Evolutionary conservation across 2,888 invertebrate genomes (phyloP), one percentile per base, ranked within the genome.

Genomic region (Nezara viridula): DNA sequence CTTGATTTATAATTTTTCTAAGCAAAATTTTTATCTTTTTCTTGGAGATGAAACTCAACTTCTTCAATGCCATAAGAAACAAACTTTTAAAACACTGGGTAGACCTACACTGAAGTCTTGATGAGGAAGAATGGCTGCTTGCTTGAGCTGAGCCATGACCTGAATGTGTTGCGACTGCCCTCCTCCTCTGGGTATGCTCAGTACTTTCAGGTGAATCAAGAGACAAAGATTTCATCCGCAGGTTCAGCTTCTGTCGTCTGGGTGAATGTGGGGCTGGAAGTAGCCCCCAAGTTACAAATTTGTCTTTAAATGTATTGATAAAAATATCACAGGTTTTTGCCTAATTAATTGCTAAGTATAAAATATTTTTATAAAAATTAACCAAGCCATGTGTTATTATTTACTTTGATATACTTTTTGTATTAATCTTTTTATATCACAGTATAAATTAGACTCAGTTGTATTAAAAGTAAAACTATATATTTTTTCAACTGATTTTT

Each of bases 181-280:
- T 95, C 85, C 97, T 95, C 92, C 97, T 94, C 92, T 96, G 95
- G 66, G 95, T 95, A 92, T 96, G 96, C 93, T 98, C 97, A 90
- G 97, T 96, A 92, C 97, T 97, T 93, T 98, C 98, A 91, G 98
- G 98, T 52, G 98, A 98, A 93, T 98, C 98, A 95, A 98, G 94
- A 91, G 98, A 98, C 92, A 98, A 95, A 93, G 98, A 98, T 95
- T 99, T 98, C 98, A 98, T 98, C 93, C 98, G 96, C 93, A 98
- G 96, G 94, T 98, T 98, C 94, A 98, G 95, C 94, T 98, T 97
- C 95, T 98, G 98, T 91, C 98, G 96, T 93, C 98, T 96, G 92
- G 98, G 98, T 93, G 98, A 98, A 94, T 98, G 98, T 92, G 98
- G 98, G 93, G 98, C 98, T 98, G 95, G 32, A 88, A 88, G 81